Evolutionary conservation across 2,797 vertebrate genomes (phyloP).

Genomic region (Hapalemur alaotrensis): DNA sequence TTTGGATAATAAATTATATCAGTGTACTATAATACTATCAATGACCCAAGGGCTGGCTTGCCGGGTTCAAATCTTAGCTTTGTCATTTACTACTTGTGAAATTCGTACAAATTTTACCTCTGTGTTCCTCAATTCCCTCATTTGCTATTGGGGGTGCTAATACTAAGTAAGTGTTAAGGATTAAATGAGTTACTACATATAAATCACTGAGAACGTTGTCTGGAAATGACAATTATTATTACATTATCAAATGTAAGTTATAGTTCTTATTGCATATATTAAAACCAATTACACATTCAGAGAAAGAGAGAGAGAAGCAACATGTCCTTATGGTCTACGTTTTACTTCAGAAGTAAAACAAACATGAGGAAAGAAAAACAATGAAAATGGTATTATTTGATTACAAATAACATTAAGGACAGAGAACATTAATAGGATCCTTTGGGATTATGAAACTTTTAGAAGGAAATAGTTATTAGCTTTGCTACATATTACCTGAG

Average conservation of each 20-base stretch:
- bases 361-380: not conserved
- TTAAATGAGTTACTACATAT: not conserved
- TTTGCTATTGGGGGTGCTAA: not conserved
- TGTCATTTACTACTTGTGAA: not conserved
- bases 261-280: not conserved
- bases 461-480: constrained; percentile 53
- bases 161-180: not conserved
- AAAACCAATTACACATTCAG: not conserved
- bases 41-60: not conserved
- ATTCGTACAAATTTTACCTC: not conserved
- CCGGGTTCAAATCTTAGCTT: not conserved
- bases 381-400: constrained; percentile 1
- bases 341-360: constrained; percentile 20
- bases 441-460: constrained; percentile 24
- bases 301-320: not conserved
- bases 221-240: not conserved
- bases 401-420: not conserved
- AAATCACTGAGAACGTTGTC: not conserved
- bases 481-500: constrained; percentile 37
- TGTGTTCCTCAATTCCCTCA: not conserved
- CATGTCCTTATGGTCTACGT: not conserved
- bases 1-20: not conserved
- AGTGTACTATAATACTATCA: not conserved
- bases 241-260: not conserved
- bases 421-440: constrained; percentile 12